A percentile compares a stretch with the other conserved stretches of the same genome.
phyloP scores from a whole-genome alignment of 2,113 vertebrate genomes.

The Guaruba guarouba region DNA sequence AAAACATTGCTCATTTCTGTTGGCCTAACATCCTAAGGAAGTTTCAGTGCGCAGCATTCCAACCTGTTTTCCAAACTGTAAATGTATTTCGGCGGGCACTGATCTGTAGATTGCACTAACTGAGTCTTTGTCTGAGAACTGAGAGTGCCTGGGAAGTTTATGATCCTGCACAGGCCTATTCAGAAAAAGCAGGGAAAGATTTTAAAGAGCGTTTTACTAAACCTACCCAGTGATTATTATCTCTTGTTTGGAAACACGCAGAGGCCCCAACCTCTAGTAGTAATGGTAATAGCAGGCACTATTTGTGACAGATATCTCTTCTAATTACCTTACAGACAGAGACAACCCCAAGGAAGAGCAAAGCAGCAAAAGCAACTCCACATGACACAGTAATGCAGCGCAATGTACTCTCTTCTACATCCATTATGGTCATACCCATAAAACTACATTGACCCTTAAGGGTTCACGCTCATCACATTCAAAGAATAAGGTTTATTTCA shows the following conservation, averaged over 20 bases:
- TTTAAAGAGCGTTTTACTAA: not conserved
- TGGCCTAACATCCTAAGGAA: not conserved
- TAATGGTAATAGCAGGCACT: not conserved
- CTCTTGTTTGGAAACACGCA: not conserved
- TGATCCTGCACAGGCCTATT: not conserved
- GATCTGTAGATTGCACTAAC: not conserved
- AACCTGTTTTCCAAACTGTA: not conserved
- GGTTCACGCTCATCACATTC: not conserved
- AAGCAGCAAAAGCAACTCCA: not conserved
- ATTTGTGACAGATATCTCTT: not conserved
- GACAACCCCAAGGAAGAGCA: not conserved
- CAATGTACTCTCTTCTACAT: not conserved
- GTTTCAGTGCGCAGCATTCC: not conserved
- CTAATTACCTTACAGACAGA: not conserved
- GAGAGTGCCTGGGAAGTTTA: not conserved
- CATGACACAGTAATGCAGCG: fast-evolving
- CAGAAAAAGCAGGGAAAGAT: not conserved
- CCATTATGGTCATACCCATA: not conserved
- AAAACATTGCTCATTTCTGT: not conserved
- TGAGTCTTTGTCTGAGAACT: not conserved
- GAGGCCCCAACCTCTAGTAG: not conserved
- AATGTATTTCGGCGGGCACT: not conserved
- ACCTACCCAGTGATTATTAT: not conserved
- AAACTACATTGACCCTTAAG: fast-evolving
- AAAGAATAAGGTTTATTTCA: not conserved